Conservation (phyloP, 1,140 invertebrate genomes). For the Trachymyrmex cornetzi region DNA sequence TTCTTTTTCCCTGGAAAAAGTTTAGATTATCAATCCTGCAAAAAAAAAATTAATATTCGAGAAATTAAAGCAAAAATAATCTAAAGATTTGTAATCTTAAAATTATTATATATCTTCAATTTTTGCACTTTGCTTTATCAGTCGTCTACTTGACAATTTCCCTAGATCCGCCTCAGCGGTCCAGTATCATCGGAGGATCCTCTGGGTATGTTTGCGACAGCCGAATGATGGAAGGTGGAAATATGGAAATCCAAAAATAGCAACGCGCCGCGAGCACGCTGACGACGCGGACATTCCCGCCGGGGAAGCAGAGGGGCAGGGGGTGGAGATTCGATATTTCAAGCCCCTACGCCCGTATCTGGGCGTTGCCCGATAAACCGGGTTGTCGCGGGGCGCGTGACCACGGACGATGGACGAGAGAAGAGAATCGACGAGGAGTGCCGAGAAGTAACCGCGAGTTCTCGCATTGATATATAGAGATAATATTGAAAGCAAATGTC, state of each 20-base stretch:
- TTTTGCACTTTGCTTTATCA: neutral
- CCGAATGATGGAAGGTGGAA: constrained; percentile 61
- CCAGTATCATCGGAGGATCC: constrained; percentile 13
- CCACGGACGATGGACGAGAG: constrained; percentile 26
- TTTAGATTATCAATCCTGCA: neutral
- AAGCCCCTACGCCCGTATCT: constrained; percentile 72
- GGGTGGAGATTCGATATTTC: constrained; percentile 73
- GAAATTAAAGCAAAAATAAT: neutral
- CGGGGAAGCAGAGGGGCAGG: neutral
- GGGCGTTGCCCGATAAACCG: constrained; percentile 78
- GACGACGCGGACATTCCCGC: constrained; percentile 31
- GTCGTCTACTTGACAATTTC: neutral
- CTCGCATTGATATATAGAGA: constrained; percentile 1
- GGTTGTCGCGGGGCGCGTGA: constrained; percentile 56
- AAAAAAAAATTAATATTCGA: neutral
- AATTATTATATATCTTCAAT: neutral
- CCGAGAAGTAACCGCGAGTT: constrained; percentile 49
- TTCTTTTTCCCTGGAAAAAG: neutral
- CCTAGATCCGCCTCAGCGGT: neutral
- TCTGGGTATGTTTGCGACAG: constrained; percentile 22
- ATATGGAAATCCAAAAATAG: constrained; percentile 66
- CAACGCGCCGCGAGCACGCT: constrained; percentile 22
- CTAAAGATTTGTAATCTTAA: neutral
- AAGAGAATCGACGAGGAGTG: constrained; percentile 60
- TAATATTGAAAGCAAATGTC: neutral